Percentiles rank a stretch among this genome's conserved stretches.
These are phyloP conservation scores for Tachuris rubrigastra DNA, from an alignment of 2,113 vertebrate species.

Conservation along the genomic window DNA sequence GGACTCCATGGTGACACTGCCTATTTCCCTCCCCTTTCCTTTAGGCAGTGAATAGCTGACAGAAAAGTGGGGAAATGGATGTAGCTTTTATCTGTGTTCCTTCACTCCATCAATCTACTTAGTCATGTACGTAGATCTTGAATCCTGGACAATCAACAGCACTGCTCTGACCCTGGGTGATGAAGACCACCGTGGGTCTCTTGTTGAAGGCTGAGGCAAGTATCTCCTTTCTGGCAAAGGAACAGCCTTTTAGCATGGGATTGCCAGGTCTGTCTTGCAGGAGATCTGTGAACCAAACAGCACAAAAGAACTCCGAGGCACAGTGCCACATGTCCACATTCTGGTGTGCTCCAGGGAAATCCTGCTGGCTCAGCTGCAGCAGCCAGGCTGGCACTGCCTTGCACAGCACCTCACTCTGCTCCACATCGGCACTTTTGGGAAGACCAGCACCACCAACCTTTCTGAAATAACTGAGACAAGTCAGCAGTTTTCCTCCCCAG, in stretches of 20 bases:
- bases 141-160: not conserved
- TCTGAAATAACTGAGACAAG: not conserved
- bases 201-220: not conserved
- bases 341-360: not conserved
- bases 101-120: not conserved
- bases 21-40: not conserved
- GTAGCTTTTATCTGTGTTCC: not conserved
- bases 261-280: not conserved
- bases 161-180: not conserved
- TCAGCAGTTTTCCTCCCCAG: not conserved
- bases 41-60: not conserved
- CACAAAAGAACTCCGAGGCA: not conserved
- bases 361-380: not conserved
- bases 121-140: not conserved
- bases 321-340: accelerated
- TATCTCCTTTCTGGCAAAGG: not conserved
- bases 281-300: not conserved
- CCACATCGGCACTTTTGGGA: not conserved
- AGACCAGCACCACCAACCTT: not conserved
- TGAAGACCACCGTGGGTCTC: not conserved
- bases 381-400: not conserved
- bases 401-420: not conserved
- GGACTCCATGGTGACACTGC: not conserved
- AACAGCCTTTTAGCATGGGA: not conserved
- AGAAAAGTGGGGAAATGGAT: not conserved